Evolutionary conservation across 2,888 invertebrate genomes (phyloP).

Genomic region (Eumerus sabulonum): DNA sequence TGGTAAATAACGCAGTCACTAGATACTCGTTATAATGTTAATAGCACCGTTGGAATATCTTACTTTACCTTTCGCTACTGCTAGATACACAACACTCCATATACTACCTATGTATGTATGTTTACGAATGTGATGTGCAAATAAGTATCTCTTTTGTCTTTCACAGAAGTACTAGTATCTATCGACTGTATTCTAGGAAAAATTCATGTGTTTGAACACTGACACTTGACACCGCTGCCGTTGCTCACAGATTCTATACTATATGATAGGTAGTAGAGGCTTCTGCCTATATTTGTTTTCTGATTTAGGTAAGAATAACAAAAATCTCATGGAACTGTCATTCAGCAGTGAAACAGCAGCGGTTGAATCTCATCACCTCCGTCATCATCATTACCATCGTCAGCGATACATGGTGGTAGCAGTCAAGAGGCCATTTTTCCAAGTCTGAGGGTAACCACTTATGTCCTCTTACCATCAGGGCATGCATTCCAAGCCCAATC

Average conservation of each 20-base stretch:
- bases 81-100: neutral
- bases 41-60: conserved; percentile 29
- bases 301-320: conserved; percentile 68
- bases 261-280: too few species aligned
- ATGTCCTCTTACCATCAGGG: conserved; percentile 33
- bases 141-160: conserved; percentile 59
- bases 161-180: conserved; percentile 51
- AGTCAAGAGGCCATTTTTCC: conserved; percentile 59
- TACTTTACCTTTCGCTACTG: conserved; percentile 24
- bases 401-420: neutral
- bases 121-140: conserved; percentile 40
- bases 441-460: conserved; percentile 44
- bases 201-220: conserved; percentile 66
- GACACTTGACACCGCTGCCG: conserved; percentile 65
- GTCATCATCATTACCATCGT: conserved; percentile 41
- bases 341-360: conserved; percentile 12
- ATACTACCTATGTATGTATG: conserved; percentile 8
- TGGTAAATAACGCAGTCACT: too few species aligned
- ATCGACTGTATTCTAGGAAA: conserved; percentile 45
- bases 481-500: conserved; percentile 5
- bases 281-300: conserved; percentile 46
- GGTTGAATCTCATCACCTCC: conserved; percentile 40
- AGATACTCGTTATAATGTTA: too few species aligned
- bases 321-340: conserved; percentile 61
- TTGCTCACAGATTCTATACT: conserved; percentile 16